Evolutionary conservation across 2,113 vertebrate species (phyloP), one percentile per base, ranked within the genome.

Genomic region (Aspiorhynchus laticeps): DNA sequence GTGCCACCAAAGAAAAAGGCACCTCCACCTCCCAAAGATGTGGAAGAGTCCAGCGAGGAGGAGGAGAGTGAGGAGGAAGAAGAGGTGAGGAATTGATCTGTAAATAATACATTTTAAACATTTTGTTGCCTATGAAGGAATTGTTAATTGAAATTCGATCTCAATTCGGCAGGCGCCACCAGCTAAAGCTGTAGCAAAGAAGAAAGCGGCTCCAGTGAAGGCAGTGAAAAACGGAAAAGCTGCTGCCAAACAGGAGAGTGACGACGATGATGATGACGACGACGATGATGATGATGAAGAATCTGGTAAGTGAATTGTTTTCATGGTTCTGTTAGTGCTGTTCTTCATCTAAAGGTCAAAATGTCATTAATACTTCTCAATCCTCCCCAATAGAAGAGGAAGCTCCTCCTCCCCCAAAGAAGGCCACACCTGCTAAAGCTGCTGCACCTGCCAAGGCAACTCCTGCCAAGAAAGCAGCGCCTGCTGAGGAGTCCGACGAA

Each of bases 21-120:
- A 14, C 96, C 96, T 56, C 97, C 97, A 0, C 97, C 98, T 0
- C 96, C 97, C 0, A 97, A 98, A 91, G 94, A 98, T 15, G 95
- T 98, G 0, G 97, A 98, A 75, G 97, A 98, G 77, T 96, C 96
- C 0, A 93, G 95, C 0, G 12, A 36, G 26, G 96, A 97, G 71
- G 95, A 96, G 6, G 96, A 97, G 0, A 96, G 93, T 0, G 90
- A 90, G 65, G 93, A 92, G 21, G 94, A 95, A 0, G 96, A 97
- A 24, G 97, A 96, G 94, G 96, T 95, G 90, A 92, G 91, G 88
- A 91, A 84, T 19, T 0, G 4, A 17, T 33, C 19, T 56, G 5
- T 36, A 65, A 28, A 21, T 33, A 4, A 51, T 5, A 4, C 46
- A 0, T 46, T 46, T 46, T 11, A 46, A 46, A 11, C 43, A 14